Conservation (phyloP, 2,797 vertebrate genomes). For the Todus mexicanus region DNA sequence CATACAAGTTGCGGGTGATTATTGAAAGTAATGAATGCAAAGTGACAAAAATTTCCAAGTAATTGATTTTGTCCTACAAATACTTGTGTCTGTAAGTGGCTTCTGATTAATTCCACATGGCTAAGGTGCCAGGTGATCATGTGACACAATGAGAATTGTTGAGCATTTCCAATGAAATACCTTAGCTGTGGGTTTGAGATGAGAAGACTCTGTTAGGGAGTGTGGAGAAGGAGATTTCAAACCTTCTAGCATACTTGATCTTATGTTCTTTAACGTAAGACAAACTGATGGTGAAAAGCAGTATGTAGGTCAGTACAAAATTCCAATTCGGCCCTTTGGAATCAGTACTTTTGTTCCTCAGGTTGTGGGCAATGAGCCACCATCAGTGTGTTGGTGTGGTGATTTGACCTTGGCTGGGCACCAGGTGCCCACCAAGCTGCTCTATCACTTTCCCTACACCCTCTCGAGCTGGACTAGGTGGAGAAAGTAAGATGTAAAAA, state of each 20-base stretch:
- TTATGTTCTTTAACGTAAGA: neutral
- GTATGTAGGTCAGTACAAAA: neutral
- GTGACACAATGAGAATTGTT: rapidly evolving
- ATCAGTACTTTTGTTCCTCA: rapidly evolving
- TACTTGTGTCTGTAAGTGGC: neutral
- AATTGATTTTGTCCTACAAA: neutral
- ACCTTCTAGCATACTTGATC: neutral
- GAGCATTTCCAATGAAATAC: neutral
- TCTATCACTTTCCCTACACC: too few species aligned
- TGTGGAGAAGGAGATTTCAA: neutral
- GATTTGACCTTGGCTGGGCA: too few species aligned
- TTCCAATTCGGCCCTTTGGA: neutral
- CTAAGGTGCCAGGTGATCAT: neutral
- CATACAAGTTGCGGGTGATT: neutral
- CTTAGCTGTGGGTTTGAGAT: neutral
- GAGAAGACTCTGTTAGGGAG: neutral
- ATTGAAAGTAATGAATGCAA: neutral
- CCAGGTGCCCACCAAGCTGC: too few species aligned
- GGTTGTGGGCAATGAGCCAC: too few species aligned
- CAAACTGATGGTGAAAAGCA: neutral
- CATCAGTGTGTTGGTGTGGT: too few species aligned
- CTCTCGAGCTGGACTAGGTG: too few species aligned
- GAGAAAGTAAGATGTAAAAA: too few species aligned
- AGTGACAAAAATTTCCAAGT: neutral
- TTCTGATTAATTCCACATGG: neutral